Conservation (phyloP, 1,140 invertebrate genomes). For the Bemisia tabaci region DNA sequence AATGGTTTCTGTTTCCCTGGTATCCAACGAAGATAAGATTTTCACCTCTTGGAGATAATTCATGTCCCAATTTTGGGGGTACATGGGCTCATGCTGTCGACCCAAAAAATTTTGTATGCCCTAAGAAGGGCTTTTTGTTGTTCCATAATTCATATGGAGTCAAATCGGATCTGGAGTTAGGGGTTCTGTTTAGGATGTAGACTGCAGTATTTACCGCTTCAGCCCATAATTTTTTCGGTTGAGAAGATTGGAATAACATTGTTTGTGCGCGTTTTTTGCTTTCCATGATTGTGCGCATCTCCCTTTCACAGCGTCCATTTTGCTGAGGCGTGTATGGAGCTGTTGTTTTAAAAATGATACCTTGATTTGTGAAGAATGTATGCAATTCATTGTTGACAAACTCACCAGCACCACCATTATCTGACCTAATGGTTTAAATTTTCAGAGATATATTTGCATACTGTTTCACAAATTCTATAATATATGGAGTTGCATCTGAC, state of each 20-base stretch:
- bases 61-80: no score
- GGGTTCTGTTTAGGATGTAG: slow-evolving; percentile 18
- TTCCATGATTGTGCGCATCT: slow-evolving; percentile 15
- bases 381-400: slow-evolving; percentile 5
- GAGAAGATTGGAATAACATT: slow-evolving; percentile 2
- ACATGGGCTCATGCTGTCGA: no score
- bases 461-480: no score
- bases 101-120: no score
- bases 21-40: no score
- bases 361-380: neutral
- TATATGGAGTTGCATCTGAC: no score
- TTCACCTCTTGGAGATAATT: no score
- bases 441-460: no score
- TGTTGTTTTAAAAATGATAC: neutral
- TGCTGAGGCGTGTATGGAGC: slow-evolving; percentile 6
- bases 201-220: slow-evolving; percentile 6
- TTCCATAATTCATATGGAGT: slow-evolving; percentile 27
- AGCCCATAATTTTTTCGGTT: slow-evolving; percentile 12
- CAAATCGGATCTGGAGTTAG: slow-evolving; percentile 19
- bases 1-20: no score
- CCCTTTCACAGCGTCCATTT: slow-evolving; percentile 10
- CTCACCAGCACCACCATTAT: slow-evolving; percentile 15
- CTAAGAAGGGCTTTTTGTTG: slow-evolving; percentile 16
- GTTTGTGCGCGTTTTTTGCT: slow-evolving; percentile 9
- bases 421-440: neutral